phyloP scores from a whole-genome alignment of 2,888 invertebrate species.

The Caenorhabditis zanzibari region DNA sequence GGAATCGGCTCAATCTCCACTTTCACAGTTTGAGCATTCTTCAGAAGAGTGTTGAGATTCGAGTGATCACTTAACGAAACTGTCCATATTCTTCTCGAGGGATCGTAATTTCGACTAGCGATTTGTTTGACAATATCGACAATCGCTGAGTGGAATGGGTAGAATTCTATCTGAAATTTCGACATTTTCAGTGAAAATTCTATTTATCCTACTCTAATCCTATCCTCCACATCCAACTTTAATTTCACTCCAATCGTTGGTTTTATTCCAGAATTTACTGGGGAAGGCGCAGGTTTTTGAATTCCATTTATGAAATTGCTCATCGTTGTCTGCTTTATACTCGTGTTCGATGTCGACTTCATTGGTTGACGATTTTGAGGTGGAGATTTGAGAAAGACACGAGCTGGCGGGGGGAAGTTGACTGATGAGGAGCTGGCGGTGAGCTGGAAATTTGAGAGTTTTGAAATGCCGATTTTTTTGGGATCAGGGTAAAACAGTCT shows the following conservation, averaged over 20 bases:
- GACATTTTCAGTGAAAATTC: too few species aligned
- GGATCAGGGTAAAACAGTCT: too few species aligned
- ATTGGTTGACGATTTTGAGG: constrained; percentile 39
- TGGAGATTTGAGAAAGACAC: background rate
- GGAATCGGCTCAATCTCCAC: constrained; percentile 66
- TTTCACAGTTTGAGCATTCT: constrained; percentile 52
- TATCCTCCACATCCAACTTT: constrained; percentile 37
- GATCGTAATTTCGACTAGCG: constrained; percentile 63
- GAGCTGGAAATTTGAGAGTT: background rate
- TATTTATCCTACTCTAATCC: too few species aligned
- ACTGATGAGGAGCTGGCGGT: background rate
- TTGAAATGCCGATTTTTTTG: too few species aligned
- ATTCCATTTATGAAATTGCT: constrained; percentile 25
- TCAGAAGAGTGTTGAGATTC: constrained; percentile 26
- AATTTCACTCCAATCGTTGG: constrained; percentile 54
- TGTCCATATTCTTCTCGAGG: constrained; percentile 52
- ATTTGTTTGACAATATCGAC: constrained; percentile 70
- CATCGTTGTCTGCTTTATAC: constrained; percentile 44
- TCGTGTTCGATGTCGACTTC: constrained; percentile 25
- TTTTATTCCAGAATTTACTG: constrained; percentile 5
- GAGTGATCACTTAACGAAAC: constrained; percentile 45
- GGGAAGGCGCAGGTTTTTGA: constrained; percentile 19
- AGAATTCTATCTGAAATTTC: constrained; percentile 69
- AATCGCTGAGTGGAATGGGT: constrained; percentile 71
- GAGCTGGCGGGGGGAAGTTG: background rate